Conservation (phyloP, 1,140 invertebrate species). For the Bemisia tabaci region DNA sequence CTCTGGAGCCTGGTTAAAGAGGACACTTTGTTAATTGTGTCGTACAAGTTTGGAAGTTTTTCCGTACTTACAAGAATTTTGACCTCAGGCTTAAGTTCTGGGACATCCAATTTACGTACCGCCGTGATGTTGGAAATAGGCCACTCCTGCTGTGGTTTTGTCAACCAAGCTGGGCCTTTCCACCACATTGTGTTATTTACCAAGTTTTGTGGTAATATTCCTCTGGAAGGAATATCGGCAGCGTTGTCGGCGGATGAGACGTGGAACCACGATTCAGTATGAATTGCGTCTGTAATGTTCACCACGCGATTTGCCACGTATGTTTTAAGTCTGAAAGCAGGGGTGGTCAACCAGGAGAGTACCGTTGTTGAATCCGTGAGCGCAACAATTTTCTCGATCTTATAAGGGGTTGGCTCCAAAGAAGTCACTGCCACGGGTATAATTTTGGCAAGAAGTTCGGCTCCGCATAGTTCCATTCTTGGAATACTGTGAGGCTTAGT, state of each 20-base stretch:
- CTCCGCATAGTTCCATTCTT: conserved; percentile 27
- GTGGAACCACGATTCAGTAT: not conserved
- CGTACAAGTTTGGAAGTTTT: too few relatives aligned
- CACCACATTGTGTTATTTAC: not conserved
- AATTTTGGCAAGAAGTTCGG: conserved; percentile 21
- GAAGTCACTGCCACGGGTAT: conserved; percentile 17
- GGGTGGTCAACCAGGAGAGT: conserved; percentile 15
- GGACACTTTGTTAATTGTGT: too few relatives aligned
- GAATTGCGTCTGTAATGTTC: not conserved
- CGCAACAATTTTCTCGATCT: not conserved
- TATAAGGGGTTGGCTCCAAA: not conserved
- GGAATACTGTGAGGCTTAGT: conserved; percentile 25
- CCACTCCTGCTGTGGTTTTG: not conserved
- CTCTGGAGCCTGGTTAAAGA: not conserved
- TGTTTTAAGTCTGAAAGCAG: conserved; percentile 18
- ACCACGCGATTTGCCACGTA: conserved; percentile 22
- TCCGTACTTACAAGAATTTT: too few relatives aligned
- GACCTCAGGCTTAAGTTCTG: too few relatives aligned
- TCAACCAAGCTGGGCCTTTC: not conserved
- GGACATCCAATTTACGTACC: too few relatives aligned
- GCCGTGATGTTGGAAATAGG: too few relatives aligned
- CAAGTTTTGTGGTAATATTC: not conserved
- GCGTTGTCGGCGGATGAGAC: not conserved
- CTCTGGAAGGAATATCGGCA: not conserved
- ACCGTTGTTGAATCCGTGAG: conserved; percentile 18